phyloP scores from a whole-genome alignment of 1,140 invertebrate genomes.

The Aleiodes sp. region DNA sequence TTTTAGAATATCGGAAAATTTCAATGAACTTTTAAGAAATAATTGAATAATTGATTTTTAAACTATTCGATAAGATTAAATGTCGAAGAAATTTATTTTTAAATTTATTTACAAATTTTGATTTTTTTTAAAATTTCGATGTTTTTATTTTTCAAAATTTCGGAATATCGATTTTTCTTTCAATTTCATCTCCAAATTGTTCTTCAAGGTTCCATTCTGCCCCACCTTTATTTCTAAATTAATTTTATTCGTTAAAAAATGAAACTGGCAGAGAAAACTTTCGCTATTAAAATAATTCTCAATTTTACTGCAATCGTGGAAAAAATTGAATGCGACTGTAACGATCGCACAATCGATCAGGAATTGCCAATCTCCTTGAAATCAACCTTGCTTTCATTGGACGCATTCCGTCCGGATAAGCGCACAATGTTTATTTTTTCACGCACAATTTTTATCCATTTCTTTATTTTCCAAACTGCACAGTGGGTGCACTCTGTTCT shows the following conservation, averaged over 20 bases:
- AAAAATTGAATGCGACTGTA: conserved; percentile 49
- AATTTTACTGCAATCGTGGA: conserved; percentile 21
- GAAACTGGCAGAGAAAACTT: no score
- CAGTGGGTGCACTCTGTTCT: neutral
- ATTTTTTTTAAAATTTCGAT: neutral
- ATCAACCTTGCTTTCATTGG: conserved; percentile 61
- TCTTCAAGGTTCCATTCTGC: no score
- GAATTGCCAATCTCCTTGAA: conserved; percentile 57
- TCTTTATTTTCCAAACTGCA: neutral
- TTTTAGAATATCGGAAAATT: no score
- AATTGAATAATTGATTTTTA: neutral
- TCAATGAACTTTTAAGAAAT: neutral
- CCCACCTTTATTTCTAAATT: no score
- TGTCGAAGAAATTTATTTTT: no score
- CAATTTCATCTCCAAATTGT: no score
- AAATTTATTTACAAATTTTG: neutral
- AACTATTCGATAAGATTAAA: no score
- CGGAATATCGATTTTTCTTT: no score
- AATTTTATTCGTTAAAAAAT: no score
- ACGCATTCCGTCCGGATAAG: conserved; percentile 49
- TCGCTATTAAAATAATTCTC: neutral
- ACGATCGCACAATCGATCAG: conserved; percentile 51
- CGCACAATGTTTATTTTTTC: conserved; percentile 19
- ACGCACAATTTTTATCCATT: neutral
- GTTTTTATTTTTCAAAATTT: conserved; percentile 16